Conservation (phyloP, 2,797 vertebrate genomes). For the Galagoides demidoff region DNA sequence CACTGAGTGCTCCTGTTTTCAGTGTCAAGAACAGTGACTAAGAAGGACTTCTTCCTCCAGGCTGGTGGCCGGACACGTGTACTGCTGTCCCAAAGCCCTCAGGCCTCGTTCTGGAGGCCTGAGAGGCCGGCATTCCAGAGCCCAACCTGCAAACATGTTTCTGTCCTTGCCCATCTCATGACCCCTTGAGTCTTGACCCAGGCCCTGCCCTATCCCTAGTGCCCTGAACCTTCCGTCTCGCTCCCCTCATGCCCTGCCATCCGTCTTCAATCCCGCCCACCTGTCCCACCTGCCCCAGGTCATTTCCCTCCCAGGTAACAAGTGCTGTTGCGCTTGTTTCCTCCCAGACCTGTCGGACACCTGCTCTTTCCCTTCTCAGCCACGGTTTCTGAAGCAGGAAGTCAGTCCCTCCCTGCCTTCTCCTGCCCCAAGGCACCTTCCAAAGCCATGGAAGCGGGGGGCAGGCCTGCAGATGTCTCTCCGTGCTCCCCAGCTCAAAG, state of each 20-base stretch:
- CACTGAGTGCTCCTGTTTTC: not conserved
- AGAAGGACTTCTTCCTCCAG: not conserved
- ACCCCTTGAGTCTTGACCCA: not conserved
- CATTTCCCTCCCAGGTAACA: not conserved
- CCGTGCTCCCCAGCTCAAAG: no score
- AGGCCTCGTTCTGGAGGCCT: no score
- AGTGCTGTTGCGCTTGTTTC: not conserved
- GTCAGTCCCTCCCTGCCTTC: not conserved
- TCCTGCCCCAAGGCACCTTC: not conserved
- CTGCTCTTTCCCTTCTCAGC: not conserved
- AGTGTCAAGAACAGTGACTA: not conserved
- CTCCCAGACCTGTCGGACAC: not conserved
- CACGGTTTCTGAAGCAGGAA: not conserved
- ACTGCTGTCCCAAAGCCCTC: not conserved
- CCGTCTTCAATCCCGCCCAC: not conserved
- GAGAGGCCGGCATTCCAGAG: not conserved
- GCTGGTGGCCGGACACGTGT: not conserved
- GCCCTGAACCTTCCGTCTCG: not conserved
- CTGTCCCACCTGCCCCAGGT: not conserved
- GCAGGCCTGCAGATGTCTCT: no score
- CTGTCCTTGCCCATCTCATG: not conserved
- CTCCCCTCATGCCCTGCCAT: not conserved
- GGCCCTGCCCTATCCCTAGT: not conserved
- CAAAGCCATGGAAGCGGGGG: not conserved
- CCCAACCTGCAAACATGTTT: not conserved